Base-by-base conservation (phyloP, 2,797 vertebrate genomes). In the Apodemus agrarius region DNA sequence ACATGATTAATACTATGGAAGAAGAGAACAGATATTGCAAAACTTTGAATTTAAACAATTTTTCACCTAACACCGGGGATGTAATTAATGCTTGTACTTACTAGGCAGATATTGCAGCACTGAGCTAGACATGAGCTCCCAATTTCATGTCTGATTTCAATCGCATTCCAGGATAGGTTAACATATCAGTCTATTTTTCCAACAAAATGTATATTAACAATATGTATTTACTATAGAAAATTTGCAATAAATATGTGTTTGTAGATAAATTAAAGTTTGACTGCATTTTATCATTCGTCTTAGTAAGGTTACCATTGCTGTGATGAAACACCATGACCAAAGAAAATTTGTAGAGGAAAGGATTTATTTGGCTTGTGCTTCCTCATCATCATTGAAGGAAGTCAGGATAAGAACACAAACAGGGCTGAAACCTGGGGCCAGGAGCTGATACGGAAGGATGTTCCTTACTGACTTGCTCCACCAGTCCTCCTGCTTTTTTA, bases 141-240 rank as follows among this genome's bases (percentile, higher is more conserved):
- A 49, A 24, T 37, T 94, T 91, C 29, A 86, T 40, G 40, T 83
- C 24, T 34, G 0, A 19, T 83, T 95, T 93, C 26, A n/a, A 6
- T 69, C 75, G 80, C 7, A 75, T 63, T 34, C 24, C 3, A 76
- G 17, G 31, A 57, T 2, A 61, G n/a, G 52, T 89, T 91, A 86
- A 61, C 3, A 43, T 37, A 87, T 79, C 31, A 37, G 10, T 69
- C 16, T 31, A 21, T 11, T 86, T 89, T 94, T 93, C 85, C 24
- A 59, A 80, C 9, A 83, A 92, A 87, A 52, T 90, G 16, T 75
- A 91, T 89, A 94, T 85, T 86, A 83, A 72, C 34, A 95, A 54
- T n/a, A 31, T 40, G 63, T 9, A 65, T 10, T 46, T 17, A 34
- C n/a, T 12, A n/a, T n/a, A n/a, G 40, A 65, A 84, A 43, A 65